Conservation (phyloP, 2,113 vertebrate species). For the Silurus meridionalis region DNA sequence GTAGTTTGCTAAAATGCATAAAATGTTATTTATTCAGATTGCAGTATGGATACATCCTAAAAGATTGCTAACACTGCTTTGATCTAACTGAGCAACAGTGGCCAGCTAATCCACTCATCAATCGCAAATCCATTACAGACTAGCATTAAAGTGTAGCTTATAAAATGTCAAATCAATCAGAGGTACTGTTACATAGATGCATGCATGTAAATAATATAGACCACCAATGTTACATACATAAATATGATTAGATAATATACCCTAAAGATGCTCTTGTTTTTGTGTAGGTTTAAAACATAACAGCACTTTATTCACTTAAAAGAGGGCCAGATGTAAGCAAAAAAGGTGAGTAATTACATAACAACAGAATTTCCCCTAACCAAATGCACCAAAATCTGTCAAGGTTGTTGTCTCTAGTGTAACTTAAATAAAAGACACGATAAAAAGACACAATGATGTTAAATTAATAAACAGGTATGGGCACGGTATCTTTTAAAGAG, state of each 20-base stretch:
- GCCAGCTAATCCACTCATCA: neutral
- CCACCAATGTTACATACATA: neutral
- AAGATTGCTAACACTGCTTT: neutral
- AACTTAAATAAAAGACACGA: neutral
- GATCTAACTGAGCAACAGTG: neutral
- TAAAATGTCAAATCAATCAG: neutral
- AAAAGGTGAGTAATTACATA: neutral
- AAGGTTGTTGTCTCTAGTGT: neutral
- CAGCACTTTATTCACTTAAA: neutral
- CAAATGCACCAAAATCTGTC: neutral
- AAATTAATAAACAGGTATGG: neutral
- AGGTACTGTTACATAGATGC: neutral
- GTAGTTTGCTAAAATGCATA: neutral
- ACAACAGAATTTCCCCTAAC: neutral
- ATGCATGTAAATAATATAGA: neutral
- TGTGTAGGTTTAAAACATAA: neutral
- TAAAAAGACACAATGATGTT: neutral
- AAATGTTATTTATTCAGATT: neutral
- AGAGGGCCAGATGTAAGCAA: neutral
- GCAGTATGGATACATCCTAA: neutral
- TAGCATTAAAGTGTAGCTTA: neutral
- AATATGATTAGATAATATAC: neutral
- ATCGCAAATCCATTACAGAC: neutral
- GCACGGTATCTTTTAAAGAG: neutral
- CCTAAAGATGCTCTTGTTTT: neutral